Base-by-base conservation (phyloP, 30 jellyfish, hydroid and myxozoan genomes). In the Cassiopea andromeda region DNA sequence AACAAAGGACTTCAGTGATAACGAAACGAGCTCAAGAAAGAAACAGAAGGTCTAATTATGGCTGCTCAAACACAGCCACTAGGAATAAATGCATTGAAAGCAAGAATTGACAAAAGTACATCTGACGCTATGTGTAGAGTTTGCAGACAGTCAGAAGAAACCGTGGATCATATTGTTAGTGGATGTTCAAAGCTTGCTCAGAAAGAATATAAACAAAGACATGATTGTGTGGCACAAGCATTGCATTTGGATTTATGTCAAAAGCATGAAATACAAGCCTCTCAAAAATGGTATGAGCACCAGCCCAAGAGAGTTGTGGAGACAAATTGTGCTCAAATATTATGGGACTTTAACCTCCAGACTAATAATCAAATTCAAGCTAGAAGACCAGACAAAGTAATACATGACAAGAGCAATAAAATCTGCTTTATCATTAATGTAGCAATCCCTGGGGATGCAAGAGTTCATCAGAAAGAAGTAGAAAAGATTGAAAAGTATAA, bases 41-140 rank as follows among this genome's bases (percentile, higher is more conserved):
- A 82, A 46, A 67, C 91, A 43, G 91, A 69, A 54, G 72, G 66
- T 2, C 54, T 82, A 1, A 68, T 82, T 46, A 82, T 69, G 58
- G 91, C 77, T 45, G 75, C 83, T 43, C 91, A 69, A 82, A 38
- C 7, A 18, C 74, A 82, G 18, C 48, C 83, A n/a, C 4, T 82
- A 18, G 46, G 91, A 47, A 82, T 75, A 71, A 66, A 82, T 69
- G 82, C 18, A 17, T 17, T 67, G 1, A 82, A 82, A 58, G 66
- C 77, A 15, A 50, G 68, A 17, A 82, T 7, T 46, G 84, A 68
- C 46, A 67, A 66, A 82, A 3, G 60, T 17, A 9, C 49, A 6
- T 16, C 74, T 15, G 73, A 69, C 47, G 19, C 83, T 19, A 8
- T 9, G 54, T 64, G 91, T 82, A 44, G 76, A 12, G 43, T 67